Base-by-base conservation (phyloP, 2,888 invertebrate genomes). In the Platerodrilus igneus region DNA sequence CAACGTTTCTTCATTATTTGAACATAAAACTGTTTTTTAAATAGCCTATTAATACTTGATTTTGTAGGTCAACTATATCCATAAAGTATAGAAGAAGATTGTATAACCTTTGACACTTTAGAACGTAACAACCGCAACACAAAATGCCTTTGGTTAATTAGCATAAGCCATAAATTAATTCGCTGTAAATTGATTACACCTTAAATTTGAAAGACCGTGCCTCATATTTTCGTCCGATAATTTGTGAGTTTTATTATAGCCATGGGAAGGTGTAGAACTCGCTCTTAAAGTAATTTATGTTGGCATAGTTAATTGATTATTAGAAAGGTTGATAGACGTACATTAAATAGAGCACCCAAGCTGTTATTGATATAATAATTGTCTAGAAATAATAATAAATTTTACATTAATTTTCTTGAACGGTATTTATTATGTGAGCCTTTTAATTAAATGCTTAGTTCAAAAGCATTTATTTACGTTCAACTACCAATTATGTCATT, bases 131-230 rank as follows among this genome's bases (percentile, higher is more conserved):
- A 28, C 31, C 36, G 31, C 25, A 35, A 26, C 26, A 31, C 25
- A 34, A 41, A 44, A 41, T 44, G 39, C 43, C 34, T 36, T 38
- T 43, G 34, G 39, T 46, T 48, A 48, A 48, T 48, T 48, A 48
- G 27, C 46, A 46, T 48, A 48, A 48, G 41, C 41, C 46, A 48
- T 48, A 48, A 48, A 48, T 48, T 42, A 45, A 45, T 46, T 48
- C 46, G 13, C 34, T 30, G 42, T 28, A 47, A 50, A 47, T 34
- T 35, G 41, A 46, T 46, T 46, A 32, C 37, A 33, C 41, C 31
- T 46, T 41, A 45, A 45, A 45, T 41, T 33, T 41, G 27, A 41
- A 38, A 45, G 33, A 38, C 33, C 38, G 31, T 22, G 27, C 36
- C 41, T 39, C 27, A 28, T 39, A 33, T 33, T 32, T 39, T 39